Conservation (phyloP, 2,797 vertebrate genomes). For the Sebastes dallii region DNA sequence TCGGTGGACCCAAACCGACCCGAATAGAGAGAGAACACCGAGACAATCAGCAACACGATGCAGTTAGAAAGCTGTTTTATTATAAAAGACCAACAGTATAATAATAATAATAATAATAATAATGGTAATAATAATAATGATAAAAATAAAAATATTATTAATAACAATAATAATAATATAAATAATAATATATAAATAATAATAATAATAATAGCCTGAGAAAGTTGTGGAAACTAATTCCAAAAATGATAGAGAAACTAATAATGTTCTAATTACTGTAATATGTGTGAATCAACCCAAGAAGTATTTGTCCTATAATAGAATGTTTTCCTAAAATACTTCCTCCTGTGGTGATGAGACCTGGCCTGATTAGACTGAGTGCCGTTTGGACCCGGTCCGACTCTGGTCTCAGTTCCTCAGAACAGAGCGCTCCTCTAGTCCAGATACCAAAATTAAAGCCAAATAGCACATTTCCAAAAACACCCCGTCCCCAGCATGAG, state of each 20-base stretch:
- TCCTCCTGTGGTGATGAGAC: not conserved
- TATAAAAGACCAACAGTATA: not conserved
- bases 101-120: not conserved
- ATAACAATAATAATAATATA: not conserved
- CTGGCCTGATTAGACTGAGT: not conserved
- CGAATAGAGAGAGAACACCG: not conserved
- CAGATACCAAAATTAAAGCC: not conserved
- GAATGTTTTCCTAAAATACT: not conserved
- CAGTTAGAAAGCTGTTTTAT: not conserved
- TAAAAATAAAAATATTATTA: not conserved
- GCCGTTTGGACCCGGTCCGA: not conserved
- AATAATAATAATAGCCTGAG: not conserved
- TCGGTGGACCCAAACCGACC: not conserved
- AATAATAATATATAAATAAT: not conserved
- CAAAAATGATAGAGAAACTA: not conserved
- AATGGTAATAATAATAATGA: not conserved
- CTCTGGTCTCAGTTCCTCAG: not conserved
- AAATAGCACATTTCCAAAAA: slow-evolving; percentile 4
- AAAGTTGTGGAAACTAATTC: not conserved
- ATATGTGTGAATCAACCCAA: not conserved
- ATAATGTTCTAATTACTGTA: not conserved
- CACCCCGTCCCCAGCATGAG: not conserved
- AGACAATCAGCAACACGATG: not conserved
- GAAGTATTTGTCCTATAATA: not conserved
- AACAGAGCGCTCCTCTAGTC: not conserved